Base-by-base conservation (phyloP, 1,140 invertebrate species). In the Drosophila watanabei region DNA sequence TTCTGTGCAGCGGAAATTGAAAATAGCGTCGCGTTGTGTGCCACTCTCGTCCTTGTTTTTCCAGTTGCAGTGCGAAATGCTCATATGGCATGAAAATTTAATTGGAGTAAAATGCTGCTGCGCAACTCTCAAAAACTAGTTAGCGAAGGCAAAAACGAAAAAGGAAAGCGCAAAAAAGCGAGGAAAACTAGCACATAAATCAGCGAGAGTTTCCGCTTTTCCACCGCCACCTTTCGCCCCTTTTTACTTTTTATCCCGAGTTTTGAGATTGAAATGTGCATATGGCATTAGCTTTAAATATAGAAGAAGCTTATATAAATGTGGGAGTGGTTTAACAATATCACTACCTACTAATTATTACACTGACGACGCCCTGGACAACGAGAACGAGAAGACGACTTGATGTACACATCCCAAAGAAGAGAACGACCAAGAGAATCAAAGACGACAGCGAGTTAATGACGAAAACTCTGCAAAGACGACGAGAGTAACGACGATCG, bases 61-160 rank as follows among this genome's bases (percentile, higher is more conserved):
- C 37, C 37, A 69, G 80, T 66, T 76, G 69, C 61, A 76, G 70
- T 75, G 70, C 72, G 80, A 86, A 85, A 88, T 88, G 84, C 80
- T 88, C 85, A 88, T 84, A 81, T 73, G 84, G 85, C 85, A 88
- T 88, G 85, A 81, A 88, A 88, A 88, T 88, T 88, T 88, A 88
- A 88, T 88, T 88, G 85, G 85, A 89, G 80, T 88, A 88, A 88
- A 88, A 89, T 81, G 85, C 85, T 85, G 80, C 65, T 79, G 75
- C 76, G 79, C 76, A 88, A 88, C 83, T 88, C 80, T 87, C 80
- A 79, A 87, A 87, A 83, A 87, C 83, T 87, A 87, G 82, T 75
- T 87, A 82, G 78, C 60, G 77, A 77, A 70, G 70, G 71, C 79
- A 60, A 63, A 80, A 62, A 39, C n/a, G 46, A 43, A 45, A 77